phyloP scores from a whole-genome alignment of 2,888 invertebrate species.

The Drosophila trichaetosa region DNA sequence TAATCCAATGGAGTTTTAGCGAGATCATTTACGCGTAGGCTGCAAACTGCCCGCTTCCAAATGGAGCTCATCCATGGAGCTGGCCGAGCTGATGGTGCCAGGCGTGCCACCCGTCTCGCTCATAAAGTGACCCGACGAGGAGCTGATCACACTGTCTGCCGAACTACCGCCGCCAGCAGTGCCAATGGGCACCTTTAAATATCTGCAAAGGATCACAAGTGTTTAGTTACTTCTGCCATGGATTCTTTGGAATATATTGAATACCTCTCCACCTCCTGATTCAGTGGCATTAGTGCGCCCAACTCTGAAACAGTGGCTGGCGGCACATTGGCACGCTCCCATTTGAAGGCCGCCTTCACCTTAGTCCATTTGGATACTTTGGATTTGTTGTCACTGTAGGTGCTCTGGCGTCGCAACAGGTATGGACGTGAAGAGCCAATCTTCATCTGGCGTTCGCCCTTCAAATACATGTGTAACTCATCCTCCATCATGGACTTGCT shows the following conservation, averaged over 20 bases:
- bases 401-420: conserved; percentile 83
- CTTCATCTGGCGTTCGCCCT: conserved; percentile 68
- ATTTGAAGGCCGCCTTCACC: conserved; percentile 95
- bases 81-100: conserved; percentile 89
- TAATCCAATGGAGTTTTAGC: not conserved
- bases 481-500: conserved; percentile 90
- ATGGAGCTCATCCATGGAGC: conserved; percentile 89
- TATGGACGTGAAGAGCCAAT: conserved; percentile 62
- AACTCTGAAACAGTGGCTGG: conserved; percentile 81
- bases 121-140: conserved; percentile 85
- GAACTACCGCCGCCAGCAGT: conserved; percentile 86
- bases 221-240: not conserved
- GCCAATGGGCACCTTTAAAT: conserved; percentile 86
- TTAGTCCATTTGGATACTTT: conserved; percentile 93
- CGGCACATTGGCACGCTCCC: conserved; percentile 90
- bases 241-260: not conserved
- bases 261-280: conserved; percentile 85
- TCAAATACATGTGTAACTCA: conserved; percentile 84
- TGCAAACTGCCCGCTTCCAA: conserved; percentile 65
- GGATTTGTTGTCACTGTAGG: conserved; percentile 83
- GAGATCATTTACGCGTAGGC: conserved; percentile 58
- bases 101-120: conserved; percentile 87
- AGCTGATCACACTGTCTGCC: conserved; percentile 86
- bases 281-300: conserved; percentile 85
- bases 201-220: conserved; percentile 65